Base-by-base conservation (phyloP, 2,797 vertebrate species). In the Acrossocheilus wenchowensis region DNA sequence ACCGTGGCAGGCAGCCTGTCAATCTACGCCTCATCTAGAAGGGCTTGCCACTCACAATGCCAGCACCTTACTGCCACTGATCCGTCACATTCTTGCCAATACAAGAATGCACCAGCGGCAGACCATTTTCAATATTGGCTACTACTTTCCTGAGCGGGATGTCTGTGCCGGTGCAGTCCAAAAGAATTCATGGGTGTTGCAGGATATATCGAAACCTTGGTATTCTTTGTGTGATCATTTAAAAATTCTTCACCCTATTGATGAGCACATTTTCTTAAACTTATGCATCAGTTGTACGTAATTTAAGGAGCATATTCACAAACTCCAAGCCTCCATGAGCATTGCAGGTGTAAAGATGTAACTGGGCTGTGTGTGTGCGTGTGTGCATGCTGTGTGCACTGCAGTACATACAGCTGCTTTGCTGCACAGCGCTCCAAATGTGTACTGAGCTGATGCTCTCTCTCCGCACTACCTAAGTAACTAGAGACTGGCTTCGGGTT, bases 1-100 rank as follows among this genome's bases (percentile, higher is more conserved):
- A 92, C 87, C 83, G 43, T 94, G 93, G 91, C 88, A 93, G 92
- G 89, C 91, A 93, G 88, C 88, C 91, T 94, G 93, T 94, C 93
- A 94, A 93, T 95, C 93, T 88, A 87, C 81, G 71, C 90, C 86
- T 89, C 81, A 84, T 86, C 90, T 88, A 86, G 86, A 92, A 80
- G 74, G 90, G 87, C 89, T 91, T 81, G 73, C 71, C 45, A 54
- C 45, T 62, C 81, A 86, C 73, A 80, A 87, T 84, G 81, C 81
- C 72, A 85, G 89, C 89, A 89, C 88, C 91, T 91, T 90, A 87
- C 88, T 82, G 88, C 69, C 64, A 60, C 66, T 9, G 9, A 71
- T 48, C 72, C 50, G 23, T n/a, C 2, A 17, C 17, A 36, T 48
- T 73, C 69, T 39, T 64, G 43, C 64, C 39, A 48, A 39, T 78